Evolutionary conservation across 2,888 invertebrate genomes (phyloP).

Genomic region (Apamea anceps): DNA sequence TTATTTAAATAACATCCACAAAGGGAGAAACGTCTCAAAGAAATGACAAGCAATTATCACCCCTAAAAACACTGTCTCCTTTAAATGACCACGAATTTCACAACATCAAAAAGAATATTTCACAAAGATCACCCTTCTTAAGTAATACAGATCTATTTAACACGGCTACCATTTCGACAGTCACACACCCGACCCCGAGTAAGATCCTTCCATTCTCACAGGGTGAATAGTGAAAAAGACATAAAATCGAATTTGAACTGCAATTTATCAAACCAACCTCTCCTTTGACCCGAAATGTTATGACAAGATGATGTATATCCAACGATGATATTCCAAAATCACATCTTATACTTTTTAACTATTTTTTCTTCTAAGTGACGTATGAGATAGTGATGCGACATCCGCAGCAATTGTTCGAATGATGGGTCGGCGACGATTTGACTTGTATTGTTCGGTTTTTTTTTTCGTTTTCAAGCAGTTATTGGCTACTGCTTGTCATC

Average conservation of each 20-base stretch:
- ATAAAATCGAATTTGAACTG: slow-evolving; percentile 89
- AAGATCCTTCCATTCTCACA: slow-evolving; percentile 80
- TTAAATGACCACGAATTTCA: slow-evolving; percentile 15
- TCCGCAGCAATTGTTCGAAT: slow-evolving; percentile 85
- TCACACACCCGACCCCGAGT: slow-evolving; percentile 74
- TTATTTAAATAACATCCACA: not conserved
- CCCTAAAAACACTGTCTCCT: slow-evolving; percentile 5
- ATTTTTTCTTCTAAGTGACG: slow-evolving; percentile 72
- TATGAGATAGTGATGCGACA: slow-evolving; percentile 84
- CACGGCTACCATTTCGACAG: slow-evolving; percentile 59
- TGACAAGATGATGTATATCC: slow-evolving; percentile 90
- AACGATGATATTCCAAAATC: slow-evolving; percentile 85
- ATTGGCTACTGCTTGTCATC: slow-evolving; percentile 78
- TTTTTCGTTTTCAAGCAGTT: slow-evolving; percentile 65
- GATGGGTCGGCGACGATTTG: slow-evolving; percentile 79
- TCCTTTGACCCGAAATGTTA: slow-evolving; percentile 89
- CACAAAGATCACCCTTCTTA: slow-evolving; percentile 52
- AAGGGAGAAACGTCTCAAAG: not conserved
- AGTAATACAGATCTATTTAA: slow-evolving; percentile 68
- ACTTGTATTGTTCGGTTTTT: slow-evolving; percentile 72
- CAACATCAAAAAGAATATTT: slow-evolving; percentile 31
- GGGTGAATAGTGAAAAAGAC: slow-evolving; percentile 88
- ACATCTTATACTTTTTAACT: slow-evolving; percentile 81
- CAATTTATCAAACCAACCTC: slow-evolving; percentile 89
- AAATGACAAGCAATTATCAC: not conserved